Conservation (phyloP, 1,140 invertebrate species). For the Drosophila biarmipes region DNA sequence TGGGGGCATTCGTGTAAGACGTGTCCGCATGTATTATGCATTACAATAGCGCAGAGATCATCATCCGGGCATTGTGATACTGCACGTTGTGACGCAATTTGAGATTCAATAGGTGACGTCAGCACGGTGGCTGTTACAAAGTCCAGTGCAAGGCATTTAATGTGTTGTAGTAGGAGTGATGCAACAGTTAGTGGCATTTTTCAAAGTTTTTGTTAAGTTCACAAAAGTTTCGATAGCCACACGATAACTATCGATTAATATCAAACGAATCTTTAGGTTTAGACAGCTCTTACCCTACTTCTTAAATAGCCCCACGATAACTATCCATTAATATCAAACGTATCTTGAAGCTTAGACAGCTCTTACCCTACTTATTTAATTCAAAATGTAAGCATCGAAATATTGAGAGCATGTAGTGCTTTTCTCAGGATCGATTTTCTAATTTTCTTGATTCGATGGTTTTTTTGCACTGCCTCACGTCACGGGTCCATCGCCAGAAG, state of each 20-base stretch:
- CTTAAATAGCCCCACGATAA: neutral
- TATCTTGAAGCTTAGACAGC: too few relatives aligned
- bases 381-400: neutral
- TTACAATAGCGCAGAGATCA: constrained; percentile 31
- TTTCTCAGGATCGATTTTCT: constrained; percentile 15
- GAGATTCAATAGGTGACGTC: constrained; percentile 39
- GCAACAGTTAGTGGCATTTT: neutral
- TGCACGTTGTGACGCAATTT: constrained; percentile 51
- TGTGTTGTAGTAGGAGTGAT: constrained; percentile 17
- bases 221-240: neutral
- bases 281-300: too few relatives aligned
- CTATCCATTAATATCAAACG: too few relatives aligned
- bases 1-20: constrained; percentile 26
- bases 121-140: constrained; percentile 25
- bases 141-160: constrained; percentile 16
- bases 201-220: too few relatives aligned
- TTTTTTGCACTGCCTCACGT: constrained; percentile 4
- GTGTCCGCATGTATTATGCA: constrained; percentile 24
- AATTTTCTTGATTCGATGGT: neutral
- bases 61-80: constrained; percentile 19
- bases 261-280: too few relatives aligned
- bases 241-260: neutral
- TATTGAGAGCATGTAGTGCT: neutral
- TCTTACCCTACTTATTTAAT: too few relatives aligned
- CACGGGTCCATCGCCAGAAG: constrained; percentile 46